phyloP scores from a whole-genome alignment of 2,888 invertebrate genomes.

The Lamproptera curius region DNA sequence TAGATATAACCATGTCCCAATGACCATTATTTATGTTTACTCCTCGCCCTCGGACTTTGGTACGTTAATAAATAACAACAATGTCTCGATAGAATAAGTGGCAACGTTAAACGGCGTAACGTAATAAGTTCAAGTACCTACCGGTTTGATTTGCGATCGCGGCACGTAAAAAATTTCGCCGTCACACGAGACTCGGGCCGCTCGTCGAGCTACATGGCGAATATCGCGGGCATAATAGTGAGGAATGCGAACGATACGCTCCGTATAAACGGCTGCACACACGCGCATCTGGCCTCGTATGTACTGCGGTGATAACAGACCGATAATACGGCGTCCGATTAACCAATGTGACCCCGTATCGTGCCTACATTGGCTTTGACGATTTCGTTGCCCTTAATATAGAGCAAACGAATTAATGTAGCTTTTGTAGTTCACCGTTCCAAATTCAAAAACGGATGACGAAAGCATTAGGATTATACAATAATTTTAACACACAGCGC shows the following conservation, averaged over 20 bases:
- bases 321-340: constrained; percentile 65
- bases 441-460: no score
- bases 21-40: no score
- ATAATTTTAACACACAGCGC: no score
- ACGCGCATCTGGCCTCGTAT: constrained; percentile 38
- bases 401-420: no score
- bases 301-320: constrained; percentile 53
- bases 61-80: constrained; percentile 24
- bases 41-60: not conserved
- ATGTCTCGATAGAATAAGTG: constrained; percentile 26
- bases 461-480: no score
- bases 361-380: constrained; percentile 10
- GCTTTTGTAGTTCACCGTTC: no score
- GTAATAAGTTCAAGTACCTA: constrained; percentile 42
- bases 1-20: no score
- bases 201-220: constrained; percentile 45
- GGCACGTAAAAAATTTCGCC: constrained; percentile 68
- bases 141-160: constrained; percentile 68
- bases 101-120: constrained; percentile 23
- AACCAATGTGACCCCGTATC: constrained; percentile 64
- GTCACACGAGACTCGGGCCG: constrained; percentile 49
- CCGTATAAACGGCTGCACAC: constrained; percentile 37
- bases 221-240: constrained; percentile 67
- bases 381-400: not conserved
- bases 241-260: constrained; percentile 56